Evolutionary conservation across 1,140 invertebrate species (phyloP), one percentile per base, ranked within the genome.

Genomic region (Arion vulgaris): DNA sequence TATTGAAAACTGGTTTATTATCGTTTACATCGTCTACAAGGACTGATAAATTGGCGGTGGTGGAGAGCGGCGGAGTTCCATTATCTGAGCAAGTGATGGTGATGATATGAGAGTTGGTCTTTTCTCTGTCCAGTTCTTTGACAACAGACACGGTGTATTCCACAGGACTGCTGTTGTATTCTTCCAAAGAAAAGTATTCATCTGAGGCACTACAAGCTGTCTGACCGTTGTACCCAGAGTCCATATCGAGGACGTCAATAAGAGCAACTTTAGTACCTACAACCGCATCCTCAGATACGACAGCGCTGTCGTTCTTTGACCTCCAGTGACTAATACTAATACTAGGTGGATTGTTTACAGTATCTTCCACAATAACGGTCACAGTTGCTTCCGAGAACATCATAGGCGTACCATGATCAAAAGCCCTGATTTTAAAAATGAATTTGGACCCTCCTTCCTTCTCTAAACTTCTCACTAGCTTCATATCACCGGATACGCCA

Each of bases 401-500:
- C 9, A 85, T 51, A 15, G 86, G 87, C 13, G 39, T 71, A 1
- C 89, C 90, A 41, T 84, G 81, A 75, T 92, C 91, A 41, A 39
- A 71, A 0, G 89, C 90, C 66, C 83, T 81, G 5, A 91, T 85
- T 11, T 87, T 83, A 38, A 92, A 88, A 68, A 82, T 78, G 74
- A 90, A 88, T n/a, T 79, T 75, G 15, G 81, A 71, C 15, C 82
- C 83, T 11, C 78, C 82, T 71, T 89, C 87, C 51, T 87, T 85
- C 38, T 87, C 87, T 34, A 91, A 81, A 17, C 76, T 76, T 11
- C 77, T 26, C 71, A 83, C 85, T 15, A 90, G 57, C 51, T 81
- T 86, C 0, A 91, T 79, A 28, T 81, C 83, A 15, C 89, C 90
- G 38, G 86, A 84, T 2, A 69, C 38, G 36, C 80, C 68, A 41